A percentile compares a stretch with the other conserved stretches of the same genome.
These are phyloP conservation scores for Pitta sordida DNA, from an alignment of 2,113 vertebrate genomes.

Conservation along the genomic window DNA sequence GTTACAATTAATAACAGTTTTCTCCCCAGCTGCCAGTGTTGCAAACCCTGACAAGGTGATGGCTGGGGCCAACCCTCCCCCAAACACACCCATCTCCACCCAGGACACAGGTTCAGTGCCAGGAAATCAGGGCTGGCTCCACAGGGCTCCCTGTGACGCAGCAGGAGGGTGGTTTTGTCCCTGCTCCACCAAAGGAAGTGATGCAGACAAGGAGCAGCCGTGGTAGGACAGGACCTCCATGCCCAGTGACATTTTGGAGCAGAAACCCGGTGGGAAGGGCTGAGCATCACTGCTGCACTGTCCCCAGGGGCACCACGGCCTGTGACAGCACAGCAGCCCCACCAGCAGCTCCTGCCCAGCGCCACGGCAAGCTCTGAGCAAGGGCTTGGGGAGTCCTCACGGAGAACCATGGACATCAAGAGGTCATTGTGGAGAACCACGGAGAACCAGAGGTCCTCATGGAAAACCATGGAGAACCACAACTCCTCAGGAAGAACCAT, in stretches of 20 bases:
- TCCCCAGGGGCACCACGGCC: accelerated
- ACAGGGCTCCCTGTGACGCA: accelerated
- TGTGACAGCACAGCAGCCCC: background rate
- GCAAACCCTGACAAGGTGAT: background rate
- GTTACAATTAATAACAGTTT: slow-evolving; percentile 20
- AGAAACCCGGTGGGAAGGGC: accelerated
- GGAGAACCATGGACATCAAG: background rate
- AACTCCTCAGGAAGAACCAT: background rate
- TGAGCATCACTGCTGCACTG: background rate
- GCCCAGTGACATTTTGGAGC: background rate
- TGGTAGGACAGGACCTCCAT: background rate
- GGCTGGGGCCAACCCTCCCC: background rate
- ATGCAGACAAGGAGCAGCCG: background rate
- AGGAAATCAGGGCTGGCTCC: accelerated
- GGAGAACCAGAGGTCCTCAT: no score
- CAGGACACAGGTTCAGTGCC: background rate
- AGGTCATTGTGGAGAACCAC: background rate
- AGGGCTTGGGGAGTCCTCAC: background rate
- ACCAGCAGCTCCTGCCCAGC: background rate
- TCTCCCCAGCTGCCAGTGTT: background rate
- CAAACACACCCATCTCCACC: background rate
- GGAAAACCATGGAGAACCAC: background rate
- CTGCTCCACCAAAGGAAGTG: accelerated
- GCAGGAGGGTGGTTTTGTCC: background rate
- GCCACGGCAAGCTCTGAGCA: background rate